Conservation (phyloP, 1,140 invertebrate genomes). For the Aphelenchoides fujianensis region DNA sequence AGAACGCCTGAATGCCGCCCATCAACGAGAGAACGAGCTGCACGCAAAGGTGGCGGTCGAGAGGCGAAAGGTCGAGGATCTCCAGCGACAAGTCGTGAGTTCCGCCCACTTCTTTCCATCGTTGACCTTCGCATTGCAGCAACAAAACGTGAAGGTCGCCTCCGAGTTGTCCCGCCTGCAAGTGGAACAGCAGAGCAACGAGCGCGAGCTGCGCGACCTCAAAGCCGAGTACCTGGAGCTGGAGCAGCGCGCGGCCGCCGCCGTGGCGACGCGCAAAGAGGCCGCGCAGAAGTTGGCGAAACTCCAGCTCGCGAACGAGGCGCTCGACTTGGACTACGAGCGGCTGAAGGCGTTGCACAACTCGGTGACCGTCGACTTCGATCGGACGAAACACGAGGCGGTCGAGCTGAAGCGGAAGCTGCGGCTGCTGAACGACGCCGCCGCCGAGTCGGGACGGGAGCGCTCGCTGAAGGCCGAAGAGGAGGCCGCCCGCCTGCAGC, state of each 20-base stretch:
- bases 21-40: background rate
- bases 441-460: background rate
- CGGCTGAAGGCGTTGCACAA: background rate
- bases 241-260: background rate
- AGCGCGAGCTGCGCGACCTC: background rate
- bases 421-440: background rate
- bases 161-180: background rate
- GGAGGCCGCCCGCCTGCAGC: background rate
- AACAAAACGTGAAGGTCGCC: background rate
- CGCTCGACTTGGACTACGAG: slow-evolving; percentile 2
- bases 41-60: background rate
- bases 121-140: background rate
- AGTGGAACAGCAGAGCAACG: background rate
- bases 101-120: background rate
- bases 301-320: background rate
- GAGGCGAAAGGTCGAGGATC: slow-evolving; percentile 1
- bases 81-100: slow-evolving; percentile 10
- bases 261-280: background rate
- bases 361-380: slow-evolving; percentile 14
- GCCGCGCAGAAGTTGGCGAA: background rate
- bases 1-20: background rate
- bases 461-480: background rate
- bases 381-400: slow-evolving; percentile 12
- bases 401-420: slow-evolving; percentile 40
- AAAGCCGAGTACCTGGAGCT: background rate